Conservation (phyloP, 2,888 invertebrate species). For the Acanthopleura granulata region DNA sequence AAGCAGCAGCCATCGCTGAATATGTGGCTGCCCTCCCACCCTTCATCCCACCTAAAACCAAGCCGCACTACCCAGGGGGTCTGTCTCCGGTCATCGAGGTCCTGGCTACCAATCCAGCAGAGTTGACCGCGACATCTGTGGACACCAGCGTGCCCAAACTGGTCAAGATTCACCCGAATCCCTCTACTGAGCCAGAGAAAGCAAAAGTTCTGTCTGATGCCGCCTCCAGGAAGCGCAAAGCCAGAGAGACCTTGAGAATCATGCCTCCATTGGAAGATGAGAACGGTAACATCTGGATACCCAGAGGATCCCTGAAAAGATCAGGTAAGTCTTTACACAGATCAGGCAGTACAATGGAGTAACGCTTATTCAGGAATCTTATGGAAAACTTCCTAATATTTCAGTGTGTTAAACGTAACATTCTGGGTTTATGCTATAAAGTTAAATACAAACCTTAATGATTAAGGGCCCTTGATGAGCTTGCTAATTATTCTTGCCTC, state of each 20-base stretch:
- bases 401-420: no score
- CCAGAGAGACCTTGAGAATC: constrained; percentile 43
- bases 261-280: constrained; percentile 41
- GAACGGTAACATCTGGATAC: constrained; percentile 47
- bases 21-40: constrained; percentile 52
- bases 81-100: constrained; percentile 52
- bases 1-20: constrained; percentile 49
- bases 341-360: neutral
- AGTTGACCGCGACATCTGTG: neutral
- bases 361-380: no score
- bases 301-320: constrained; percentile 16
- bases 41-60: constrained; percentile 58
- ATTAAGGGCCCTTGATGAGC: no score
- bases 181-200: neutral
- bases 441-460: no score
- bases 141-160: neutral
- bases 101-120: neutral
- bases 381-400: no score
- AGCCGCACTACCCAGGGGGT: constrained; percentile 40
- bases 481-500: no score
- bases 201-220: neutral
- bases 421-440: no score
- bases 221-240: constrained; percentile 37
- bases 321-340: neutral
- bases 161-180: neutral